A percentile compares a stretch with the other conserved stretches of the same genome.
phyloP scores from a whole-genome alignment of 2,113 vertebrate genomes.

The Tachysurus vachellii region DNA sequence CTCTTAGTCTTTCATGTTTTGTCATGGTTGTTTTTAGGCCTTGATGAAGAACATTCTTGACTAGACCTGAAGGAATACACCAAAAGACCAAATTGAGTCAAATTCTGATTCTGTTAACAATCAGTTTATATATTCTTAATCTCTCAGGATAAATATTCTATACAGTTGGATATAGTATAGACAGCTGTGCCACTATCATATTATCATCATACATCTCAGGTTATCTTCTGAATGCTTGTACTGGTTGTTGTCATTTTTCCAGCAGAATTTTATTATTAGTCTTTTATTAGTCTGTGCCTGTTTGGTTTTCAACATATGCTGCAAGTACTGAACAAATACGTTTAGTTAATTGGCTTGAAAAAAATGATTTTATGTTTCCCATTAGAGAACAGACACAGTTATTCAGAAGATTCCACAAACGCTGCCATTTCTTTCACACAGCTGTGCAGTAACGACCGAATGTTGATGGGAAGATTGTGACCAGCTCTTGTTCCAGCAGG shows the following conservation, averaged over 20 bases:
- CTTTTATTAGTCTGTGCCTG: neutral
- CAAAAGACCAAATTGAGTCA: too few species aligned
- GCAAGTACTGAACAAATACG: neutral
- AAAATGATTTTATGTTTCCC: conserved; percentile 28
- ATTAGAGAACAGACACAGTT: neutral
- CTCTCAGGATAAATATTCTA: too few species aligned
- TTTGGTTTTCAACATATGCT: neutral
- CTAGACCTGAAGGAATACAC: too few species aligned
- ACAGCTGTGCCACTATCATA: neutral
- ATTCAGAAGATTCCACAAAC: conserved; percentile 21
- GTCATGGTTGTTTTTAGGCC: too few species aligned
- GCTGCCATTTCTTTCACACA: neutral
- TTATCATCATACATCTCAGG: neutral
- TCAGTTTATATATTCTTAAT: too few species aligned
- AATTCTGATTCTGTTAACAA: too few species aligned
- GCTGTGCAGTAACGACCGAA: neutral
- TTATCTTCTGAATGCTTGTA: neutral
- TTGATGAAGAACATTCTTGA: too few species aligned
- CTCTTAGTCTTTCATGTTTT: too few species aligned
- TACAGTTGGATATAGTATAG: neutral
- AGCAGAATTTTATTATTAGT: neutral
- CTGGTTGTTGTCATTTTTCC: neutral
- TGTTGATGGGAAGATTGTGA: conserved; percentile 13
- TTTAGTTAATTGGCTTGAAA: conserved; percentile 9
- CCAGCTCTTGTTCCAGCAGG: conserved; percentile 23